Percentiles rank a stretch among this genome's conserved stretches.
Conservation (phyloP, 1,140 invertebrate genomes). For the Drosophila murphyi region DNA sequence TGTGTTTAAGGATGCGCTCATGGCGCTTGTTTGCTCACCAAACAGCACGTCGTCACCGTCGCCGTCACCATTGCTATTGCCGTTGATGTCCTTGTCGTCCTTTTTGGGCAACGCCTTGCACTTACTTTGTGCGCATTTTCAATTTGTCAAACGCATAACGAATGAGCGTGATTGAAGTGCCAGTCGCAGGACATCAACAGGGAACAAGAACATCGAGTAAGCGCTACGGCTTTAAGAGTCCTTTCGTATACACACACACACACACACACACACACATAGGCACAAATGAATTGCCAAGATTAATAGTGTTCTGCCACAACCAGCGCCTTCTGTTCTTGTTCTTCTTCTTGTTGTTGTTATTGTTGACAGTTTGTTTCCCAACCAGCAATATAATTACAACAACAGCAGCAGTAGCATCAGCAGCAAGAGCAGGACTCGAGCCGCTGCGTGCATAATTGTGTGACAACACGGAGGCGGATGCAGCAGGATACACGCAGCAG, state of each 20-base stretch:
- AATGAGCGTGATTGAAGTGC: conserved; percentile 79
- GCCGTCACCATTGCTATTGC: background rate
- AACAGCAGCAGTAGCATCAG: conserved; percentile 43
- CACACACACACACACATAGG: conserved; percentile 11
- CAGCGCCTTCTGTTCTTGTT: conserved; percentile 24
- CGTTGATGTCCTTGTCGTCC: background rate
- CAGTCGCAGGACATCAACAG: conserved; percentile 40
- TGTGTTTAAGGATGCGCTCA: conserved; percentile 59
- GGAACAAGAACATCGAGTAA: conserved; percentile 20
- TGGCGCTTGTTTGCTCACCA: conserved; percentile 48
- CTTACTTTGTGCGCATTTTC: conserved; percentile 71
- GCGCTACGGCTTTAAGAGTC: conserved; percentile 28
- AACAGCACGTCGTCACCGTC: conserved; percentile 37
- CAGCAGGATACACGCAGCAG: conserved; percentile 60
- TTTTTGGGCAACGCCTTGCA: conserved; percentile 36
- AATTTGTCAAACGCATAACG: conserved; percentile 78
- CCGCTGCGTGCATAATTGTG: conserved; percentile 80
- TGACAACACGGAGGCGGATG: conserved; percentile 63
- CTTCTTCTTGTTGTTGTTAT: background rate
- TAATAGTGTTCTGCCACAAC: conserved; percentile 56
- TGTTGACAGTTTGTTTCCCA: conserved; percentile 78
- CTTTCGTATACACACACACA: conserved; percentile 13
- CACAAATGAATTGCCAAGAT: conserved; percentile 69
- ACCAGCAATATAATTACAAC: conserved; percentile 76
- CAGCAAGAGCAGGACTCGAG: conserved; percentile 27